A percentile compares a stretch with the other conserved stretches of the same genome.
phyloP scores from a whole-genome alignment of 2,113 vertebrate species.

The Parus major region DNA sequence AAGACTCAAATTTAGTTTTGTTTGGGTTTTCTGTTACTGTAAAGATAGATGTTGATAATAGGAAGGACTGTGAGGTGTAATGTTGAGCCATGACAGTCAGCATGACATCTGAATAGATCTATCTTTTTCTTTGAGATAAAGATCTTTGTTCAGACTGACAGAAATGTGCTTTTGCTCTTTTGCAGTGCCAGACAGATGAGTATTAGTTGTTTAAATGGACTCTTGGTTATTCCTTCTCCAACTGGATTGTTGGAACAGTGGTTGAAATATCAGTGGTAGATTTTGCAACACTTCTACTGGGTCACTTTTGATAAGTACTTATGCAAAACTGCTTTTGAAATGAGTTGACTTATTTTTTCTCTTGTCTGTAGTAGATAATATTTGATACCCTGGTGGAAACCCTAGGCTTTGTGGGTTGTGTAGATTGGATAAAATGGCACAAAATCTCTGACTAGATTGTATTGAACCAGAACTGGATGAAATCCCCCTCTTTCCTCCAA shows the following conservation, averaged over 20 bases:
- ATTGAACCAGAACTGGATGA: not conserved
- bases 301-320: not conserved
- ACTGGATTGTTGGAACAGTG: not conserved
- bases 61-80: not conserved
- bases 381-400: not conserved
- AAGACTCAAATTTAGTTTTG: not conserved
- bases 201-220: not conserved
- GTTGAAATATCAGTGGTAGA: not conserved
- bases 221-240: not conserved
- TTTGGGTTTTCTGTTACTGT: not conserved
- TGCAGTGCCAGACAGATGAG: not conserved
- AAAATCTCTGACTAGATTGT: not conserved
- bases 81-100: not conserved
- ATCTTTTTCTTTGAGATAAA: not conserved
- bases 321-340: not conserved
- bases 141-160: not conserved
- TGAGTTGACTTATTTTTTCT: not conserved
- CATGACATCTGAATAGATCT: not conserved
- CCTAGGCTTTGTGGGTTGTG: not conserved
- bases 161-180: not conserved
- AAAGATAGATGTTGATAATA: not conserved
- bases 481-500: not conserved
- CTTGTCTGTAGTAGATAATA: not conserved
- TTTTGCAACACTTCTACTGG: not conserved
- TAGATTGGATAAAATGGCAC: not conserved